Evolutionary conservation across 2,888 invertebrate genomes (phyloP).

Genomic region (Stenolophus ochropezus): DNA sequence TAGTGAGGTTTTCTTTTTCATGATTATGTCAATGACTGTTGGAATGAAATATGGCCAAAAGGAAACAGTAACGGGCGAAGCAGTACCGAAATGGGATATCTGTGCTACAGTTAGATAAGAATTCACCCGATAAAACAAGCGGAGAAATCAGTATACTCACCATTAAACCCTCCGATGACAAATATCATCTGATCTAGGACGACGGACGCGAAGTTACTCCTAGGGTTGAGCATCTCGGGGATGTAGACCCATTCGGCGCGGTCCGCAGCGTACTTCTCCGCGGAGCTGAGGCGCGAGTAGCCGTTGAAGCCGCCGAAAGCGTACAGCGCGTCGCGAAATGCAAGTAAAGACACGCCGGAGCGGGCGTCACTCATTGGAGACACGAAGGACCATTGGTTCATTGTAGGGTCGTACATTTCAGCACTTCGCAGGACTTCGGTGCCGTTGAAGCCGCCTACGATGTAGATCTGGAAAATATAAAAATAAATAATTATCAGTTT

Average conservation of each 20-base stretch:
- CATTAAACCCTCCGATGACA: constrained; percentile 90
- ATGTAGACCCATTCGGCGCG: constrained; percentile 81
- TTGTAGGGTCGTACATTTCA: constrained; percentile 83
- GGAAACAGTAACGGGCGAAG: too few relatives aligned
- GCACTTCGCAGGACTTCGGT: constrained; percentile 83
- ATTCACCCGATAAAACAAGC: too few relatives aligned
- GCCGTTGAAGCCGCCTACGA: constrained; percentile 89
- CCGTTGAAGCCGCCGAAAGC: constrained; percentile 91
- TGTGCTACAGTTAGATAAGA: too few relatives aligned
- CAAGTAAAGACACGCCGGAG: constrained; percentile 84
- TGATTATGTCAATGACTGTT: too few relatives aligned
- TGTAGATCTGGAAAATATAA: constrained; percentile 76
- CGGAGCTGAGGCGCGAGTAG: constrained; percentile 80
- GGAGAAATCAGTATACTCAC: too few relatives aligned
- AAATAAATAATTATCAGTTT: too few relatives aligned
- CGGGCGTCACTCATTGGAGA: constrained; percentile 83
- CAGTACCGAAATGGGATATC: too few relatives aligned
- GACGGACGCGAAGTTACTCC: constrained; percentile 89
- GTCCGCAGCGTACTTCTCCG: constrained; percentile 73
- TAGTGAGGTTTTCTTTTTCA: too few relatives aligned
- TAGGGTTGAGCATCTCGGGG: constrained; percentile 83
- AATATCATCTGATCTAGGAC: constrained; percentile 85
- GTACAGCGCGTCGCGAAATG: constrained; percentile 81
- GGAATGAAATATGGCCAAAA: too few relatives aligned
- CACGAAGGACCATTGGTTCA: constrained; percentile 84